Evolutionary conservation across 2,797 vertebrate genomes (phyloP).

Genomic region (Epinephelus coioides): DNA sequence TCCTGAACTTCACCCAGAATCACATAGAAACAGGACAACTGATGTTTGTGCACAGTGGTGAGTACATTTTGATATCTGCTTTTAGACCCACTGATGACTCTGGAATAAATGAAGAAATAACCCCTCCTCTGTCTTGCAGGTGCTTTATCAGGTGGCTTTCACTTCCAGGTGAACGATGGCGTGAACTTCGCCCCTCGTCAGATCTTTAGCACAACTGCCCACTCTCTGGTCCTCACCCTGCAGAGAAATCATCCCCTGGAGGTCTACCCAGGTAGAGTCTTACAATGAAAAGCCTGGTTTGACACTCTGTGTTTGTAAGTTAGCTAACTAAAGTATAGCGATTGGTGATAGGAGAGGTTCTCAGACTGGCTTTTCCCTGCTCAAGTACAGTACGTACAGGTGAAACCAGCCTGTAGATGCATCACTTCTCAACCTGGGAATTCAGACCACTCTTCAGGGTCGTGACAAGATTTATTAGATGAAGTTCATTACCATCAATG

Average conservation of each 20-base stretch:
- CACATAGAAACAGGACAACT: slow-evolving; percentile 88
- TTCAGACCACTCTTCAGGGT: not conserved
- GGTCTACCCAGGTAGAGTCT: slow-evolving; percentile 89
- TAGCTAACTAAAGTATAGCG: not conserved
- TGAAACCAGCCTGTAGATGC: not conserved
- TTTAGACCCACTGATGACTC: not conserved
- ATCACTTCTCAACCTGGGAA: not conserved
- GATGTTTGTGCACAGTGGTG: slow-evolving; percentile 91
- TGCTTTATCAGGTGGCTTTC: slow-evolving; percentile 90
- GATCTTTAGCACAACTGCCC: slow-evolving; percentile 90
- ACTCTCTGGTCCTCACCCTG: slow-evolving; percentile 84
- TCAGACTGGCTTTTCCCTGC: not conserved
- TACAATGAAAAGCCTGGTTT: not conserved
- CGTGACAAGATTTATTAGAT: not conserved
- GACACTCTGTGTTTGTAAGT: not conserved
- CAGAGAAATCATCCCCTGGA: slow-evolving; percentile 87
- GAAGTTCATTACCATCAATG: not conserved
- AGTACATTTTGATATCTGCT: slow-evolving; percentile 29
- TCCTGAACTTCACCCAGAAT: slow-evolving; percentile 92
- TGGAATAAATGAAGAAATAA: not conserved
- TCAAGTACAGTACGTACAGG: too few species aligned
- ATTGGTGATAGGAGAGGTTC: not conserved
- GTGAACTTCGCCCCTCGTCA: slow-evolving; percentile 90
- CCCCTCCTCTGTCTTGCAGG: slow-evolving; percentile 70
- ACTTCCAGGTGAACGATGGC: slow-evolving; percentile 94